Conservation (phyloP, 1,140 invertebrate species). For the Varroa destructor region DNA sequence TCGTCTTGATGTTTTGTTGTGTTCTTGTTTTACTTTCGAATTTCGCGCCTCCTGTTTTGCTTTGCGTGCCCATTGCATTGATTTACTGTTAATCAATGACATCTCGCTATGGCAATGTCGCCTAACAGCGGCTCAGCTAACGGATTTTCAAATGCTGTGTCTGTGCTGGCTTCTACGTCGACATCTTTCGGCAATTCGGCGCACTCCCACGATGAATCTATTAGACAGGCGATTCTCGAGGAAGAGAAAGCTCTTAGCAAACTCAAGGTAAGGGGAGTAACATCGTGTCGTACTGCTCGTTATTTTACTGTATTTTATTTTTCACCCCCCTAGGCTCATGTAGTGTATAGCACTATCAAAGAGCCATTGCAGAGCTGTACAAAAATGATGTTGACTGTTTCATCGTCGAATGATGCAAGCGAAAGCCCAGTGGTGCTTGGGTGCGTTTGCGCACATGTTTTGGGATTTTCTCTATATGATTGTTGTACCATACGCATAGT, state of each 20-base stretch:
- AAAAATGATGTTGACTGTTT: no score
- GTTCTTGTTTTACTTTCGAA: constrained; percentile 40
- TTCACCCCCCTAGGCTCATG: constrained; percentile 33
- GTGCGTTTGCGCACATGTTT: no score
- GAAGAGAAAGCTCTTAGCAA: constrained; percentile 89
- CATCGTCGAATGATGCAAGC: no score
- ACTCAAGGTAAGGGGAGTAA: constrained; percentile 61
- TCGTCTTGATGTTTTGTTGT: constrained; percentile 38
- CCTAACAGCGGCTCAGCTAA: constrained; percentile 31
- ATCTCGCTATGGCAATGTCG: no score
- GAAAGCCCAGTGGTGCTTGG: no score
- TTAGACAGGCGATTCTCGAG: constrained; percentile 64
- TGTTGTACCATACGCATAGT: no score
- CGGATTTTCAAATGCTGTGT: constrained; percentile 59
- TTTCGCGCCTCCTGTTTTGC: constrained; percentile 29
- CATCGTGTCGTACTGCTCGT: neutral
- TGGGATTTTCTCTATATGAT: no score
- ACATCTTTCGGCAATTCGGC: constrained; percentile 50
- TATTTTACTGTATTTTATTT: constrained; percentile 32
- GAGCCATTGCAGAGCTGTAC: no score
- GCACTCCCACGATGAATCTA: constrained; percentile 59
- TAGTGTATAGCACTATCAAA: no score
- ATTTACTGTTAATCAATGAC: no score
- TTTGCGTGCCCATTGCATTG: no score
- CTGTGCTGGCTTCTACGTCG: constrained; percentile 72